A percentile compares a stretch with the other conserved stretches of the same genome.
Evolutionary conservation across 2,113 vertebrate genomes (phyloP).

Genomic region (Haemorhous mexicanus): DNA sequence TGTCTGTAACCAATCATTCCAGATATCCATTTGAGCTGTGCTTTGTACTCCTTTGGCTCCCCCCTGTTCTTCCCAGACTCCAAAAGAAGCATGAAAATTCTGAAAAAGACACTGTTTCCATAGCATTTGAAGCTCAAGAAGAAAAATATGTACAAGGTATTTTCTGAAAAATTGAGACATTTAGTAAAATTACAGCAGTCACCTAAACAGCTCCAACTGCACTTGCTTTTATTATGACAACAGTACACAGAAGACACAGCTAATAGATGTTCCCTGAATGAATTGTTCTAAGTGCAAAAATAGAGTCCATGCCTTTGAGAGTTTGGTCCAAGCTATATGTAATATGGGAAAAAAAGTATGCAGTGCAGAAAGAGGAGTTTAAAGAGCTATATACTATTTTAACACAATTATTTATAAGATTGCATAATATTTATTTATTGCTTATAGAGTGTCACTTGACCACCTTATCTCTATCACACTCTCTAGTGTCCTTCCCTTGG

Average conservation of each 20-base stretch:
- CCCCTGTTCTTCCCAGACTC: background rate
- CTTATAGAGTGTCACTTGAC: background rate
- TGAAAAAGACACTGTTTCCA: background rate
- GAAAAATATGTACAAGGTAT: background rate
- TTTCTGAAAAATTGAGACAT: background rate
- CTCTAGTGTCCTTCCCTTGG: background rate
- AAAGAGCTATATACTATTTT: background rate
- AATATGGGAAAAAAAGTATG: background rate
- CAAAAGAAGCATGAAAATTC: background rate
- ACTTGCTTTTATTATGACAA: background rate
- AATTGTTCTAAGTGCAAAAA: background rate
- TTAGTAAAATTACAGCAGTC: background rate
- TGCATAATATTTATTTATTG: background rate
- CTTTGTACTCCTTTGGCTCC: background rate
- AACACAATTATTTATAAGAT: background rate
- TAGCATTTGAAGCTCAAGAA: background rate
- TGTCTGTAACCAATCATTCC: background rate
- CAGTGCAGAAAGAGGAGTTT: background rate
- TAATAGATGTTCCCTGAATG: background rate
- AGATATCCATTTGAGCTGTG: background rate
- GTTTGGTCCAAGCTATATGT: background rate
- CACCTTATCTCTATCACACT: background rate
- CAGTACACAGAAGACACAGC: background rate
- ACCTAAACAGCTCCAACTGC: background rate
- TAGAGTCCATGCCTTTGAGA: background rate